Percentiles rank a stretch among this genome's conserved stretches.
These are phyloP conservation scores for Synanthedon myopaeformis DNA, from an alignment of 2,888 invertebrate species.

Conservation along the genomic window DNA sequence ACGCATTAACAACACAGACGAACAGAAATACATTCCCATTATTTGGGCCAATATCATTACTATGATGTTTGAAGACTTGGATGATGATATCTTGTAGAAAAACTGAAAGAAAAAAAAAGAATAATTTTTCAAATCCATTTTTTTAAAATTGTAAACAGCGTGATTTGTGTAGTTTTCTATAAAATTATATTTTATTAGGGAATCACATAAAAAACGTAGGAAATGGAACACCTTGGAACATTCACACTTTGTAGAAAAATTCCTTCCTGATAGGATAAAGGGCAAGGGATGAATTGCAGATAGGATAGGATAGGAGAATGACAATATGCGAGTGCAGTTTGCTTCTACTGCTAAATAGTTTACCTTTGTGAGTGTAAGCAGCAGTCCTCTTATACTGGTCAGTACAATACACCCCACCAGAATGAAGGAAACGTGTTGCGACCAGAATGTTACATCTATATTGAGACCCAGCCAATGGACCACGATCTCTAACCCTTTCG, in stretches of 20 bases:
- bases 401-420: constrained; percentile 97
- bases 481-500: constrained; percentile 94
- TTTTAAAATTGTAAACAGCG: background rate
- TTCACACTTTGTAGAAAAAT: no score
- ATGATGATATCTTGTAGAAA: constrained; percentile 98
- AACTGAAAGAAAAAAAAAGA: constrained; percentile 75
- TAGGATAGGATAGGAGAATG: no score
- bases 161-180: no score
- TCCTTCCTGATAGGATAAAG: no score
- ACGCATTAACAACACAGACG: constrained; percentile 94
- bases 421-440: constrained; percentile 97
- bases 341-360: background rate
- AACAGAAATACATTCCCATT: constrained; percentile 99
- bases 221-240: no score
- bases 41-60: constrained; percentile 97
- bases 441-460: constrained; percentile 99
- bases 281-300: no score
- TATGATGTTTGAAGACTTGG: constrained; percentile 98
- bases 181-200: no score
- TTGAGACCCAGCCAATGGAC: constrained; percentile 96
- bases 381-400: constrained; percentile 94
- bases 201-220: no score
- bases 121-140: background rate
- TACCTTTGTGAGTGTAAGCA: constrained; percentile 97
- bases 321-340: no score